Base-by-base conservation (phyloP, 92 coral and sea anemone genomes). In the Metridium senile region DNA sequence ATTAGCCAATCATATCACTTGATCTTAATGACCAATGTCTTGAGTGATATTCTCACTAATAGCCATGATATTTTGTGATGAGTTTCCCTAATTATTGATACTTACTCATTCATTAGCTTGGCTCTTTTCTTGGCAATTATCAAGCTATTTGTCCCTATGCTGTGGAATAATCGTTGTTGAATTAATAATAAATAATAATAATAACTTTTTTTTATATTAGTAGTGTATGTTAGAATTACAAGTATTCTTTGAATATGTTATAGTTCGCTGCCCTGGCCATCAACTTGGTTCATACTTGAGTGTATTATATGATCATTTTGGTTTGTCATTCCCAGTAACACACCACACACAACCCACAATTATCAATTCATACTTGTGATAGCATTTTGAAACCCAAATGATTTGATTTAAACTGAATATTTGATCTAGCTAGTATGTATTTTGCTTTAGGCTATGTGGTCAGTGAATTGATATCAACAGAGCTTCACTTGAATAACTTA, bases 1-100 rank as follows among this genome's bases (percentile, higher is more conserved):
- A 73, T 58, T 21, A 27, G 22, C 78, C 78, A 73, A 73, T 73
- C 68, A 58, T 0, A 52, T 26, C 19, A 25, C 31, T 49, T 33
- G 29, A 53, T 71, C 27, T 30, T 71, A 71, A 71, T 71, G 26
- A 43, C 22, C 31, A 51, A 30, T 31, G 29, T 27, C 30, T 63
- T 29, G 21, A 30, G 45, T 28, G 45, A 2, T 63, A 28, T 28
- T 8, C 45, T 23, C 26, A 6, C 69, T 63, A 63, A 63, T 30
- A 7, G 45, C 2, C 45, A 26, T 30, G 23, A 63, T 63, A 29
- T 6, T 30, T 63, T 63, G 69, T 63, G 6, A 28, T 63, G 32
- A 19, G 65, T 59, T 59, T 59, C 22, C 66, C 32, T 13, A 7
- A 63, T 63, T 11, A 30, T 21, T 63, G 69, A 28, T 32, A 52